These are phyloP conservation scores for Cephalopachus bancanus DNA, from an alignment of 2,797 vertebrate species.

Conservation along the genomic window DNA sequence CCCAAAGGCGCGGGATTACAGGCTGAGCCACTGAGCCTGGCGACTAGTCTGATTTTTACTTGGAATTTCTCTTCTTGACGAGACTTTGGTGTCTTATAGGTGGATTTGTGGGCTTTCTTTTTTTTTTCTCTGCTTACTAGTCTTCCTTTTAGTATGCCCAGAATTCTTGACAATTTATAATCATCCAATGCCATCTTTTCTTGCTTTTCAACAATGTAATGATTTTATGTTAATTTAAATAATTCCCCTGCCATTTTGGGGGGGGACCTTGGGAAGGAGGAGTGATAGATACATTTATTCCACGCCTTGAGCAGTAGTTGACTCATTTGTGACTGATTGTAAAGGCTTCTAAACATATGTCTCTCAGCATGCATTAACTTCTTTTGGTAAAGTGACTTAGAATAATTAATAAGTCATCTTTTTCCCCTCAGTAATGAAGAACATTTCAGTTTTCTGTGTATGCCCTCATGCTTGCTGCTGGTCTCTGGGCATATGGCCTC, in stretches of 20 bases:
- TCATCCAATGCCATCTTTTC: not conserved
- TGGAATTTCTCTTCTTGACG: not conserved
- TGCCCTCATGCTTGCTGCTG: not conserved
- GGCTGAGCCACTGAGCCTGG: no score
- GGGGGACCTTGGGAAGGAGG: not conserved
- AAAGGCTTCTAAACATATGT: not conserved
- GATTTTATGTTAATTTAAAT: not conserved
- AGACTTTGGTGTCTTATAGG: not conserved
- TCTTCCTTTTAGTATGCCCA: not conserved
- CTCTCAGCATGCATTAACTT: not conserved
- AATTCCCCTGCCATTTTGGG: not conserved
- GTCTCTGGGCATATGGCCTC: not conserved
- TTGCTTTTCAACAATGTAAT: not conserved
- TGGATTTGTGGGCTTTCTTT: not conserved
- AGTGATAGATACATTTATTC: not conserved
- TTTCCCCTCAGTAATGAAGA: not conserved
- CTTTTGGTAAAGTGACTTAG: not conserved
- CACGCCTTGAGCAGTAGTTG: not conserved
- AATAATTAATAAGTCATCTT: not conserved
- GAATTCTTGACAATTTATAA: slow-evolving; percentile 32
- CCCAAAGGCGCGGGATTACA: no score
- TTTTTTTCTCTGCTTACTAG: not conserved
- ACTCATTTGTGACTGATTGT: slow-evolving; percentile 36
- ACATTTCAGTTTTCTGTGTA: not conserved
- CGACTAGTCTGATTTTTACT: slow-evolving; percentile 3